These are phyloP conservation scores for Sinhomidia bicolor DNA, from an alignment of 2,888 invertebrate genomes.

Conservation along the genomic window DNA sequence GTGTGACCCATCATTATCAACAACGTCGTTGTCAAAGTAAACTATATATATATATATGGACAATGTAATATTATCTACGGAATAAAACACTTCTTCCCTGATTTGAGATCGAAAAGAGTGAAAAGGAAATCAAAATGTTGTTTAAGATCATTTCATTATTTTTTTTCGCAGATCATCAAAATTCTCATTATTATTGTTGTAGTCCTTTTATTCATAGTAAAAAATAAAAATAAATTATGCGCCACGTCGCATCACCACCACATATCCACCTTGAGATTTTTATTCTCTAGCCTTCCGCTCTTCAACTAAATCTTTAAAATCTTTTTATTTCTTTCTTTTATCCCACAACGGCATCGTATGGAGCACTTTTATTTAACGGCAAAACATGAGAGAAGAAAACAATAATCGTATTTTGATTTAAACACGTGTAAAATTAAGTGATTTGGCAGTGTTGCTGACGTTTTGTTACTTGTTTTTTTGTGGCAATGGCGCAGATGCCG, in stretches of 20 bases:
- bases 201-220: no score
- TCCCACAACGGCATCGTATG: background rate
- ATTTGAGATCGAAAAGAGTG: background rate
- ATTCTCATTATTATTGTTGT: no score
- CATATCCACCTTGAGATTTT: slow-evolving; percentile 10
- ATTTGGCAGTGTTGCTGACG: background rate
- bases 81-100: background rate
- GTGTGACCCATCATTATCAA: background rate
- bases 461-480: slow-evolving; percentile 5
- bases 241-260: background rate
- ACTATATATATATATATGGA: background rate
- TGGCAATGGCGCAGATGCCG: background rate
- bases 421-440: background rate
- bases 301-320: background rate
- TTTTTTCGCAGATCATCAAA: background rate
- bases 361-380: no score
- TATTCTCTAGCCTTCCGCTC: slow-evolving; percentile 16
- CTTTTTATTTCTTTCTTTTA: background rate
- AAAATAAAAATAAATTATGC: no score
- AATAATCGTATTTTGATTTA: background rate
- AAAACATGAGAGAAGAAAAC: background rate
- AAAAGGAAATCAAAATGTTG: background rate
- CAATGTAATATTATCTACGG: background rate
- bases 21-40: background rate
- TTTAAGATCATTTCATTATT: background rate